These are phyloP conservation scores for Neosilurus hyrtlii DNA, from an alignment of 2,797 vertebrate species.

Conservation along the genomic window DNA sequence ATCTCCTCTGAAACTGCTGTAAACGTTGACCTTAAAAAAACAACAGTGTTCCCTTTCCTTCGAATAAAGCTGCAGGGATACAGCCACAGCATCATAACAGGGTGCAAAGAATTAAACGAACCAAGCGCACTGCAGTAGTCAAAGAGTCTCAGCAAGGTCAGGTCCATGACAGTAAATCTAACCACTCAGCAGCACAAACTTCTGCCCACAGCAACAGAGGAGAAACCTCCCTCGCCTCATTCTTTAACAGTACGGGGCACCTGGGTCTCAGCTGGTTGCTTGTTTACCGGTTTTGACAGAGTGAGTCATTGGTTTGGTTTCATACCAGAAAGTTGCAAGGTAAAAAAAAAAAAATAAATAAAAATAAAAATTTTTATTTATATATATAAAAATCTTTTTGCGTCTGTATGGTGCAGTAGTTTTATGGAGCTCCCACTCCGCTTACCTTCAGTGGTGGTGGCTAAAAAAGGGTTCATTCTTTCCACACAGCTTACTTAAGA, in stretches of 20 bases:
- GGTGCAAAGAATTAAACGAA: neutral
- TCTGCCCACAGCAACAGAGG: neutral
- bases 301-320: conserved; percentile 16
- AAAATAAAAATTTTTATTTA: no score
- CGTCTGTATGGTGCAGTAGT: neutral
- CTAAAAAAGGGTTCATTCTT: neutral
- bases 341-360: neutral
- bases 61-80: conserved; percentile 10
- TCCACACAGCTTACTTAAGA: neutral
- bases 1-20: neutral
- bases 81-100: neutral
- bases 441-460: neutral
- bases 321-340: neutral
- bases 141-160: conserved; percentile 2
- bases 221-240: conserved; percentile 1
- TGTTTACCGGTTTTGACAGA: conserved; percentile 15
- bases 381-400: neutral
- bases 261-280: conserved; percentile 5
- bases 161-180: conserved; percentile 3
- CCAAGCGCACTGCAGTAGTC: neutral
- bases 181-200: neutral
- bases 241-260: conserved; percentile 6
- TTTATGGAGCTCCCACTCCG: no score
- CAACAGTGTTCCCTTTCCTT: neutral
- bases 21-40: neutral